phyloP scores from a whole-genome alignment of 2,888 invertebrate species.

The Thysanoteuthis rhombus region DNA sequence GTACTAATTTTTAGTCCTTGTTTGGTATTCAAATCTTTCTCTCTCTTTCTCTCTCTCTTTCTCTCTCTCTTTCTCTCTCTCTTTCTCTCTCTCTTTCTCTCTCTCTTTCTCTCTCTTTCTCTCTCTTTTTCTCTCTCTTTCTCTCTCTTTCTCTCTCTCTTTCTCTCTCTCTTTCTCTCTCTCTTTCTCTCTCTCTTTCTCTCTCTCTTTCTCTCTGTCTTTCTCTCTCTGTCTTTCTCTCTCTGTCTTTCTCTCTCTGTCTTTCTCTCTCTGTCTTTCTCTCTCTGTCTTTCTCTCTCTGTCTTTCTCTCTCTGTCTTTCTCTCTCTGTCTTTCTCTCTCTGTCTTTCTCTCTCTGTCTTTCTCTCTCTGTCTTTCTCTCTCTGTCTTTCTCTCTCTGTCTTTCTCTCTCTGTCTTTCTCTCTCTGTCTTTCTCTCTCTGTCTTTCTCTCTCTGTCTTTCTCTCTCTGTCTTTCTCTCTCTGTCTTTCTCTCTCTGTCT shows the following conservation, averaged over 20 bases:
- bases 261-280: background rate
- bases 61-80: background rate
- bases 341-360: too few relatives aligned
- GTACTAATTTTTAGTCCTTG: background rate
- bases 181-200: background rate
- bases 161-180: background rate
- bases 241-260: background rate
- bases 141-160: background rate
- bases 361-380: too few relatives aligned
- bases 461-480: too few relatives aligned
- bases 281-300: background rate
- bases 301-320: too few relatives aligned
- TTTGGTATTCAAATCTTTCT: background rate
- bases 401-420: too few relatives aligned
- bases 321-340: too few relatives aligned
- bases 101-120: background rate
- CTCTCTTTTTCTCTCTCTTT: background rate
- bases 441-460: too few relatives aligned
- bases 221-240: background rate
- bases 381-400: too few relatives aligned
- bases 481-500: too few relatives aligned
- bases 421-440: too few relatives aligned
- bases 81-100: background rate
- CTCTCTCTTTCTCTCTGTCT: background rate
- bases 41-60: too few relatives aligned